Base-by-base conservation (phyloP, 2,888 invertebrate species). In the Caenorhabditis sulstoni region DNA sequence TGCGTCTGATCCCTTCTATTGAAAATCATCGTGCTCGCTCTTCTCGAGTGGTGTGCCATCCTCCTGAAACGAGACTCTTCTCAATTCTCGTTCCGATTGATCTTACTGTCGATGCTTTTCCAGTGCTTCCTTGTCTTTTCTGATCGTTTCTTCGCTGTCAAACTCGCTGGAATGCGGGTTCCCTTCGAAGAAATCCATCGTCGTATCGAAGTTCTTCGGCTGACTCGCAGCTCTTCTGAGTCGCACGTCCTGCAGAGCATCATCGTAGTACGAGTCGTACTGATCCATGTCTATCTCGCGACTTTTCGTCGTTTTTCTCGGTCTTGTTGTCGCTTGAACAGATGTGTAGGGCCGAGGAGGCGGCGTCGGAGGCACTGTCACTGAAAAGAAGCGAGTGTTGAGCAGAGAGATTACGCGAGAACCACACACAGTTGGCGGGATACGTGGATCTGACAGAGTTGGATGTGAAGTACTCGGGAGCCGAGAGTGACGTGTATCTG, bases 1-100 rank as follows among this genome's bases (percentile, higher is more conserved):
- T 86, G 79, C 14, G 86, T 87, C 57, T 87, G 87, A 53, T 87
- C 87, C 47, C 82, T 64, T 57, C 87, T 58, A 57, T 87, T 87
- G 78, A 82, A 87, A 52, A 87, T 87, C 29, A 83, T 68, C 8
- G 78, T 81, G 73, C 85, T 85, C 64, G 82, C 58, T 9, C 85
- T 66, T 22, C 87, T 67, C 12, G 74, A 66, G n/a, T 78, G 59
- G n/a, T 52, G 35, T 41, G 64, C 47, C 65, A 73, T 53, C 50
- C 77, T 79, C 58, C 82, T 82, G 64, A 22, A 79, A 78, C 7
- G 29, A 29, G 4, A 7, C 7, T 29, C 29, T 29, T 3, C 7
- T 29, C 29, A 29, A 3, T 29, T 29, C 29, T 5, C 29, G 3
- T 29, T 7, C 29, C 29, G 29, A 29, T 29, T n/a, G n/a, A n/a